A percentile compares a stretch with the other conserved stretches of the same genome.
Evolutionary conservation across 2,113 vertebrate species (phyloP).

Genomic region (Bettongia penicillata): DNA sequence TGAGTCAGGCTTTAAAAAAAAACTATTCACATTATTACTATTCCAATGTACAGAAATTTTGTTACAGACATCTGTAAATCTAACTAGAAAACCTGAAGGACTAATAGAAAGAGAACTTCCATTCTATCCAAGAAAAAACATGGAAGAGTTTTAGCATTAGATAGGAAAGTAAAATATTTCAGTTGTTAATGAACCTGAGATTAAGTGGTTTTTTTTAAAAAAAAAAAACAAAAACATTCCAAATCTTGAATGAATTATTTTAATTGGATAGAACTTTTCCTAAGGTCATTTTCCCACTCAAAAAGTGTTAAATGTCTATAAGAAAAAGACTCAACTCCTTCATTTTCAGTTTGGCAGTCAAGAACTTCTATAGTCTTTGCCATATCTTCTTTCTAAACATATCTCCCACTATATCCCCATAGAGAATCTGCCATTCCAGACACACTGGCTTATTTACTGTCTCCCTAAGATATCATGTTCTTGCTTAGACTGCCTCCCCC

Average conservation of each 20-base stretch:
- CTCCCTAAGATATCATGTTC: background rate
- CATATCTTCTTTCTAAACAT: background rate
- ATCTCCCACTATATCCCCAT: background rate
- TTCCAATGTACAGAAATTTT: constrained; percentile 31
- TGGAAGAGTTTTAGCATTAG: background rate
- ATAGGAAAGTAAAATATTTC: background rate
- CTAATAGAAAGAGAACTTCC: constrained; percentile 4
- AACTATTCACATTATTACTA: background rate
- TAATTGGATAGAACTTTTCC: background rate
- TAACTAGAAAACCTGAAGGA: constrained; percentile 41
- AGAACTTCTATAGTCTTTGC: background rate
- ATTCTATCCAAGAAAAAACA: constrained; percentile 47
- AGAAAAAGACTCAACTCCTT: background rate
- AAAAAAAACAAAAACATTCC: background rate
- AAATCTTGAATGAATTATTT: background rate
- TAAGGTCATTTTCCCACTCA: background rate
- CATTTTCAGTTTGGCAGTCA: background rate
- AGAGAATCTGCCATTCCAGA: background rate
- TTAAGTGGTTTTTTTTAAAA: background rate
- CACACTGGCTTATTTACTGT: background rate
- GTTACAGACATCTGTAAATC: constrained; percentile 49
- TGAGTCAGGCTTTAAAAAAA: constrained; percentile 17
- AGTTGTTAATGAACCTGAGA: background rate
- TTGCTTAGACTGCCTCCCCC: background rate
- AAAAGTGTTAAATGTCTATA: background rate